phyloP scores from a whole-genome alignment of 2,797 vertebrate species.

The Pseudochirops corinnae region DNA sequence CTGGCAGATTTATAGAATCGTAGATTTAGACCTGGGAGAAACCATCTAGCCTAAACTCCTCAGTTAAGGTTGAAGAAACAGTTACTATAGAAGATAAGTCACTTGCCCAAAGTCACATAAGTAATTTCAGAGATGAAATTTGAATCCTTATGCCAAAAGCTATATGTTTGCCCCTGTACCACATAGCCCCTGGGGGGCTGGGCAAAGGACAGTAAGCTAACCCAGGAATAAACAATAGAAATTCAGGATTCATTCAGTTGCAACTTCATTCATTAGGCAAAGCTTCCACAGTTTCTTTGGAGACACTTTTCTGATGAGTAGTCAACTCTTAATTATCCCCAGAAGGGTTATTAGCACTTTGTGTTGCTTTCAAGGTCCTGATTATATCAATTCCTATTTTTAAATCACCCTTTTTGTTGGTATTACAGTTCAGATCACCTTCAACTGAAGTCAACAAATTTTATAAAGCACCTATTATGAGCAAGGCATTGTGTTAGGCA shows the following conservation, averaged over 20 bases:
- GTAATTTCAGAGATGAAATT: background rate
- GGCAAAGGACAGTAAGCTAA: background rate
- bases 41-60: background rate
- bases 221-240: conserved; percentile 24
- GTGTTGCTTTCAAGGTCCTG: background rate
- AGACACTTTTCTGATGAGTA: background rate
- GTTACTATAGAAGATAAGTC: background rate
- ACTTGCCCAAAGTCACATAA: background rate
- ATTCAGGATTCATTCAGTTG: background rate
- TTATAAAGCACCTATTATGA: background rate
- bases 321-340: background rate
- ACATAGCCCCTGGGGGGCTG: background rate
- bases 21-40: background rate
- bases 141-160: background rate
- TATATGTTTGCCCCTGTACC: background rate
- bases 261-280: conserved; percentile 44
- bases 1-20: background rate
- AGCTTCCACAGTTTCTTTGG: background rate
- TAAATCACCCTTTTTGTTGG: background rate
- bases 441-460: background rate
- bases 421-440: background rate
- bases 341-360: background rate
- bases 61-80: background rate
- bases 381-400: background rate
- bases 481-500: background rate